Conservation (phyloP, 2,888 invertebrate genomes). For the Philhelius pedissequus region DNA sequence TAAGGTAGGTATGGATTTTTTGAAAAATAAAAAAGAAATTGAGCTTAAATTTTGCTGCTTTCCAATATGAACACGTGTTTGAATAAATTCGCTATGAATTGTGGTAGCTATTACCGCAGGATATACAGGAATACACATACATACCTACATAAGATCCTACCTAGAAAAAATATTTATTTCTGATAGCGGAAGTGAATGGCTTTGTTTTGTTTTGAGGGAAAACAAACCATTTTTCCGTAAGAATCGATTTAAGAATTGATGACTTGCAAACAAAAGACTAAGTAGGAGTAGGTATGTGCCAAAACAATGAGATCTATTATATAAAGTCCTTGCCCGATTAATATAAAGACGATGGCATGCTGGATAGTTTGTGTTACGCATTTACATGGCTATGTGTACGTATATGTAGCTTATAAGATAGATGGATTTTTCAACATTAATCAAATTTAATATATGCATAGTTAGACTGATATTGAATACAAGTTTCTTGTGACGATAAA, state of each 20-base stretch:
- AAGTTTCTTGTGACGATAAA: no score
- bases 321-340: not conserved
- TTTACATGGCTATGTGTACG: no score
- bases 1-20: no score
- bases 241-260: constrained; percentile 7
- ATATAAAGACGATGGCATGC: not conserved
- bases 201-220: not conserved
- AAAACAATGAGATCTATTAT: not conserved
- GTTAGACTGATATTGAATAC: no score
- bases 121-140: not conserved
- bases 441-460: no score
- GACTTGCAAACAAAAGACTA: not conserved
- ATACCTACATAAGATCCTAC: not conserved
- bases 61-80: constrained; percentile 33
- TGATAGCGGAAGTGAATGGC: not conserved
- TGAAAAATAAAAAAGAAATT: no score
- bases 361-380: no score
- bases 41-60: constrained; percentile 11
- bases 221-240: not conserved
- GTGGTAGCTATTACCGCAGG: not conserved
- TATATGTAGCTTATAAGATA: no score
- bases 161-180: not conserved
- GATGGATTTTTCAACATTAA: no score
- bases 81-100: constrained; percentile 55
- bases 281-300: not conserved